Evolutionary conservation across 2,888 invertebrate genomes (phyloP).

Genomic region (Thera obeliscata): DNA sequence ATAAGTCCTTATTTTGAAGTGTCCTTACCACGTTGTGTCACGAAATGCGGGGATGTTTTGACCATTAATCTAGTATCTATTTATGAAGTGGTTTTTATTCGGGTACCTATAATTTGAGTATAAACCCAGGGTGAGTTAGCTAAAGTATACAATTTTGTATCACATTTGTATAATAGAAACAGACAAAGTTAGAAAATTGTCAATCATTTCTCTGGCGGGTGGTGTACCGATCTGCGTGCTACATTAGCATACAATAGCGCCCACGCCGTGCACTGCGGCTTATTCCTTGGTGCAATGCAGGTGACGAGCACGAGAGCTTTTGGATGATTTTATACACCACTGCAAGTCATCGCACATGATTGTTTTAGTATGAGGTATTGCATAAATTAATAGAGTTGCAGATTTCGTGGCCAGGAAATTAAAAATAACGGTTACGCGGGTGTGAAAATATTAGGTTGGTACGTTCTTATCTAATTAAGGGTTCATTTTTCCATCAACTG

Average conservation of each 20-base stretch:
- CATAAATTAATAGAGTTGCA: neutral
- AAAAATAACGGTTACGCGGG: too few species aligned
- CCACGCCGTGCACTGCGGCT: conserved; percentile 53
- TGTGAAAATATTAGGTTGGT: too few species aligned
- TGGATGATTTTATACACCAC: conserved; percentile 35
- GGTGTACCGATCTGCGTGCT: conserved; percentile 47
- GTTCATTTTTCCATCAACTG: too few species aligned
- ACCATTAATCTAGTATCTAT: too few species aligned
- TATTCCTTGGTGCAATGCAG: conserved; percentile 54
- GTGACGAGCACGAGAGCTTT: conserved; percentile 67
- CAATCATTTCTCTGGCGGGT: conserved; percentile 63
- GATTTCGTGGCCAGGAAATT: neutral
- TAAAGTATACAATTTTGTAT: too few species aligned
- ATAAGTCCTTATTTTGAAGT: too few species aligned
- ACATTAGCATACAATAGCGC: conserved; percentile 68
- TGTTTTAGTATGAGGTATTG: neutral
- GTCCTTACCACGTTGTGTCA: too few species aligned
- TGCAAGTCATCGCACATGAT: neutral
- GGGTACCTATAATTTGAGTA: too few species aligned
- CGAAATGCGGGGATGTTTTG: too few species aligned
- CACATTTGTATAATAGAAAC: neutral
- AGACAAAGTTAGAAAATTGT: conserved; percentile 56
- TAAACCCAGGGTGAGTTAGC: too few species aligned
- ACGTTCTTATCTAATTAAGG: too few species aligned
- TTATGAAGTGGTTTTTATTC: too few species aligned